Percentiles rank a stretch among this genome's conserved stretches.
phyloP scores from a whole-genome alignment of 2,113 vertebrate species.

The Gymnocephalus cernua region DNA sequence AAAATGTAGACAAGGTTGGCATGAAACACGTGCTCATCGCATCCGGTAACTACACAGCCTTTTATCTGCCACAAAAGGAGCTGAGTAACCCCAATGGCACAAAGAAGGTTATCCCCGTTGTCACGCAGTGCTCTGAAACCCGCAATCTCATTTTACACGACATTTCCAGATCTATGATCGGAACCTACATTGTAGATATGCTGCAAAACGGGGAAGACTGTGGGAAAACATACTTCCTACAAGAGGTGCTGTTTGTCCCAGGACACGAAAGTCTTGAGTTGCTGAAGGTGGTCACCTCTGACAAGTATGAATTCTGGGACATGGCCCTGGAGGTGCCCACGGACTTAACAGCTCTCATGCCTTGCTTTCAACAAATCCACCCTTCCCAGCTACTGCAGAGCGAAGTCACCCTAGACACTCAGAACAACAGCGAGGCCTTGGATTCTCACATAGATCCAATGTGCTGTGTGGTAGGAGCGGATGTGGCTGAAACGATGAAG shows the following conservation, averaged over 20 bases:
- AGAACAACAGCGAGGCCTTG: background rate
- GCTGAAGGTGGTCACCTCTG: background rate
- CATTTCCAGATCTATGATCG: background rate
- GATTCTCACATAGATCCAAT: background rate
- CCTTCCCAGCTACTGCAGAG: background rate
- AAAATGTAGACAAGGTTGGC: background rate
- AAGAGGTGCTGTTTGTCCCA: background rate
- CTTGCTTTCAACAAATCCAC: background rate
- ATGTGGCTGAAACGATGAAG: accelerated
- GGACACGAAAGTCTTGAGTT: background rate
- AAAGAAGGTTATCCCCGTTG: background rate
- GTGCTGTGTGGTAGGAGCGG: background rate
- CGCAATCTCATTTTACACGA: background rate
- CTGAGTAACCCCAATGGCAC: background rate
- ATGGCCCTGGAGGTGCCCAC: slow-evolving; percentile 2
- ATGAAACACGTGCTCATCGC: background rate
- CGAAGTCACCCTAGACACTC: accelerated
- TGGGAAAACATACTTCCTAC: background rate
- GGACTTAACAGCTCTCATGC: background rate
- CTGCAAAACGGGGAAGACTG: background rate
- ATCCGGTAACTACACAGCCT: background rate
- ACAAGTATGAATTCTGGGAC: slow-evolving; percentile 15
- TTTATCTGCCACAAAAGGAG: background rate
- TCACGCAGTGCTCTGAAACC: background rate
- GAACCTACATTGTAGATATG: background rate